Percentiles rank a stretch among this genome's conserved stretches.
Evolutionary conservation across 2,113 vertebrate genomes (phyloP).

Genomic region (Mellivora capensis): DNA sequence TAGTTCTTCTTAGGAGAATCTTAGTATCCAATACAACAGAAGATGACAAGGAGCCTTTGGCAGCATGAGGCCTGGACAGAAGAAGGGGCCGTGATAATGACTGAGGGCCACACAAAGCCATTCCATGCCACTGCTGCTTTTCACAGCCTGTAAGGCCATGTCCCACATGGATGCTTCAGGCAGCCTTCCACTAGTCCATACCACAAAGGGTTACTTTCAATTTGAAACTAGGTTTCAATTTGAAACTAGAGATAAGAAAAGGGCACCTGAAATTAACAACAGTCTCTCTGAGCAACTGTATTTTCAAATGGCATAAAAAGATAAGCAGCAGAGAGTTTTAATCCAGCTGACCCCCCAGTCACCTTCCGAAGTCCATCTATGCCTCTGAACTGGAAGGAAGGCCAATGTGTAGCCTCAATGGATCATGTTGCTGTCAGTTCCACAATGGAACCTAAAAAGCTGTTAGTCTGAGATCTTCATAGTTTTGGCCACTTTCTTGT

Average conservation of each 20-base stretch:
- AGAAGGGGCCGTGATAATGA: constrained; percentile 9
- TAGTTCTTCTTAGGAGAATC: neutral
- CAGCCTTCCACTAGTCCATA: constrained; percentile 56
- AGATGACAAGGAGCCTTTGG: neutral
- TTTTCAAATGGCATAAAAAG: constrained; percentile 40
- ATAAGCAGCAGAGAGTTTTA: neutral
- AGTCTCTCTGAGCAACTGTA: neutral
- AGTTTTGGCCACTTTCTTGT: neutral
- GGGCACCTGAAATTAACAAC: constrained; percentile 55
- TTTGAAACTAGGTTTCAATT: constrained; percentile 39
- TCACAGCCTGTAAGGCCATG: neutral
- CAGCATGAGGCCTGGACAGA: neutral
- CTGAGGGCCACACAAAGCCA: neutral
- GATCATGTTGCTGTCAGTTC: neutral
- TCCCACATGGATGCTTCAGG: constrained; percentile 28
- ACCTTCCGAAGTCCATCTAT: neutral
- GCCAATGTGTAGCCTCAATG: neutral
- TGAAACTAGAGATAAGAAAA: neutral
- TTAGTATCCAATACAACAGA: neutral
- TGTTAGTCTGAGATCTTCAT: constrained; percentile 6
- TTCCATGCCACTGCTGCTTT: constrained; percentile 18
- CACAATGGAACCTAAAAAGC: neutral
- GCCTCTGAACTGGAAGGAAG: constrained; percentile 16
- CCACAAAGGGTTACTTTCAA: constrained; percentile 54
- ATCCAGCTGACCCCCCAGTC: neutral